Evolutionary conservation across 2,113 vertebrate genomes (phyloP), one percentile per base, ranked within the genome.

Genomic region (Scopus umbretta): DNA sequence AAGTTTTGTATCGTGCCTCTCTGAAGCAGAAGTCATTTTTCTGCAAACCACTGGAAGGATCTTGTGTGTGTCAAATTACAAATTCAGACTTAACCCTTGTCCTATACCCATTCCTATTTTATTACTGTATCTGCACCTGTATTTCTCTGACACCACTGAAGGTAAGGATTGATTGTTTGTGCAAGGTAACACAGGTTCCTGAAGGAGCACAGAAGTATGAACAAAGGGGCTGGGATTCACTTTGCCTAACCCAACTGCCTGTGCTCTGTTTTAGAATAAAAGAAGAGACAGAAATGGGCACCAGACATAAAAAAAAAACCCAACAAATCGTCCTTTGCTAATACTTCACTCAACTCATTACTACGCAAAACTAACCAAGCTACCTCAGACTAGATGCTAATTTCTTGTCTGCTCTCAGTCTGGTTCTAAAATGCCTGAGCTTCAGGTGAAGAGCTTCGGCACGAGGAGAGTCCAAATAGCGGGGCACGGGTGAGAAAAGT

Each of bases 171-270:
- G 29, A 29, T 30, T 32, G 29, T 30, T 58, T 56, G 38, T 70
- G 55, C 21, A 81, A 63, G 9, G 18, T 63, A 72, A 34, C 23
- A 11, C 6, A 3, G 0, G 0, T n/a, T 4, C 26, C 47, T 68
- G 38, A 88, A 83, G 59, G 27, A 91, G 42, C 18, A 81, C 21
- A 75, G 16, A 75, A 47, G 27, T 8, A 56, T 9, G 16, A 79
- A 56, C 4, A 4, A 78, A 55, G 42, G 7, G 25, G 21, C 15
- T 47, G 12, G 38, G 68, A 86, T 75, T 47, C 42, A 13, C 49
- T 80, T 84, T 47, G 50, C 32, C 55, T 29, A 71, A 38, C 36
- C 11, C 26, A 74, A 32, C 16, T n/a, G 23, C 38, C 26, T 40
- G 22, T 3, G 36, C 8, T 56, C 23, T 16, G 6, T 79, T 80